Base-by-base conservation (phyloP, 2,797 vertebrate genomes). In the Eleutherodactylus coqui region DNA sequence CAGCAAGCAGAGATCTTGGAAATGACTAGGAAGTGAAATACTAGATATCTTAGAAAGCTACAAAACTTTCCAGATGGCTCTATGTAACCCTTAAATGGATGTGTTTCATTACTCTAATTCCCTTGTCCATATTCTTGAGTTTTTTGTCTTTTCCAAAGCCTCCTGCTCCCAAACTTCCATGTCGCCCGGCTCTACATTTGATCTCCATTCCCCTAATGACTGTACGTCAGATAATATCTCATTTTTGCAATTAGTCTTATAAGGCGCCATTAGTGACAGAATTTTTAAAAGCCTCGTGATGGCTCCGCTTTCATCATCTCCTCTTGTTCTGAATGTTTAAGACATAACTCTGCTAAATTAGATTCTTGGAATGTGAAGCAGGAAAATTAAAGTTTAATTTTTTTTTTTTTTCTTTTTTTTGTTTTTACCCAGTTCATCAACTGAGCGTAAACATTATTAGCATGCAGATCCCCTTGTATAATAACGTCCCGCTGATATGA, bases 181-280 rank as follows among this genome's bases (percentile, higher is more conserved):
- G 60, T 19, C 29, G 17, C 41, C 17, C 11, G 5, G 0, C 24
- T 45, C 24, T n/a, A 3, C 19, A 0, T 14, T 19, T 21, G 41
- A 45, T 73, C 13, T 45, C 41, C 19, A 5, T 27, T 27, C 70
- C n/a, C 70, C 69, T 14, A 21, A 27, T 27, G 24, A 21, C 38
- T 7, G 1, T 24, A 24, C 45, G 41, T 27, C 1, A 41, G 41
- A 43, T 45, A 73, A 73, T 45, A n/a, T 72, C 69, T 45, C 38
- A 43, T 72, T 72, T 73, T 73, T 73, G 10, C 70, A 73, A 73
- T 27, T 73, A 73, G 41, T 27, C 70, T 43, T 69, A 4, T n/a
- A 38, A 70, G 24, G 17, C 38, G 21, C 69, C 38, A n/a, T n/a
- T 43, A 45, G 69, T 45, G 70, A 73, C 70, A 73, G 70, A 6